Percentiles rank a stretch among this genome's conserved stretches.
phyloP scores from a whole-genome alignment of 2,797 vertebrate genomes.

The Alosa sapidissima region DNA sequence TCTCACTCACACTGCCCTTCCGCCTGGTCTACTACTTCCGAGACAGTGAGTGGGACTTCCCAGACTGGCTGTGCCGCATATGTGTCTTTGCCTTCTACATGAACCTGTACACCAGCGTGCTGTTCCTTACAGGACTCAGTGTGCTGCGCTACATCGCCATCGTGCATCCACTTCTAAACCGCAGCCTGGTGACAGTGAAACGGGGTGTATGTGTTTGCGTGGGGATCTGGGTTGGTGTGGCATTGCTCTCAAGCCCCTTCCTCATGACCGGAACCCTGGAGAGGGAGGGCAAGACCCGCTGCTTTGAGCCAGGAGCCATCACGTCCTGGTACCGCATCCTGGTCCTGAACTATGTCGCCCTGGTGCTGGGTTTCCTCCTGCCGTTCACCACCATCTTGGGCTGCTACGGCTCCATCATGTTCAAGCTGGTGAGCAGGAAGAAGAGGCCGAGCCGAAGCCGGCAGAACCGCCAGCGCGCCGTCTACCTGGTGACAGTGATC shows the following conservation, averaged over 20 bases:
- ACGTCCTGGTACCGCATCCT: slow-evolving; percentile 57
- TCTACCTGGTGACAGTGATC: slow-evolving; percentile 63
- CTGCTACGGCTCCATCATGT: slow-evolving; percentile 64
- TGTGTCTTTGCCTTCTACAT: slow-evolving; percentile 71
- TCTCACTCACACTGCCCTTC: slow-evolving; percentile 72
- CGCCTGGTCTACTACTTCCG: slow-evolving; percentile 68
- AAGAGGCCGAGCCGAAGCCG: fast-evolving
- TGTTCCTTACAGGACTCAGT: slow-evolving; percentile 72
- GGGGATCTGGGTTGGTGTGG: slow-evolving; percentile 68
- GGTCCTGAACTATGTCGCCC: slow-evolving; percentile 65
- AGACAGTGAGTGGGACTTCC: slow-evolving; percentile 58
- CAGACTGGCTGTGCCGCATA: slow-evolving; percentile 70
- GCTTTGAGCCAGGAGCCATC: slow-evolving; percentile 61
- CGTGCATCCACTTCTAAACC: slow-evolving; percentile 49
- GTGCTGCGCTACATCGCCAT: slow-evolving; percentile 68
- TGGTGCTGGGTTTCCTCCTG: slow-evolving; percentile 66
- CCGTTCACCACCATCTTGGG: slow-evolving; percentile 68
- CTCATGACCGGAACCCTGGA: slow-evolving; percentile 43
- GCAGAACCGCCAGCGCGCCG: slow-evolving; percentile 5
- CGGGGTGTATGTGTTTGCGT: slow-evolving; percentile 47
- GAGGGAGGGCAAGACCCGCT: slow-evolving; percentile 41
- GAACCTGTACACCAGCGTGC: slow-evolving; percentile 74
- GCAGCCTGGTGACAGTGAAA: slow-evolving; percentile 37
- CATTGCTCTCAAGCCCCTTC: slow-evolving; percentile 58
- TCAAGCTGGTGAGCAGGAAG: background rate